Base-by-base conservation (phyloP, 1,140 invertebrate genomes). In the Sinella curviseta region DNA sequence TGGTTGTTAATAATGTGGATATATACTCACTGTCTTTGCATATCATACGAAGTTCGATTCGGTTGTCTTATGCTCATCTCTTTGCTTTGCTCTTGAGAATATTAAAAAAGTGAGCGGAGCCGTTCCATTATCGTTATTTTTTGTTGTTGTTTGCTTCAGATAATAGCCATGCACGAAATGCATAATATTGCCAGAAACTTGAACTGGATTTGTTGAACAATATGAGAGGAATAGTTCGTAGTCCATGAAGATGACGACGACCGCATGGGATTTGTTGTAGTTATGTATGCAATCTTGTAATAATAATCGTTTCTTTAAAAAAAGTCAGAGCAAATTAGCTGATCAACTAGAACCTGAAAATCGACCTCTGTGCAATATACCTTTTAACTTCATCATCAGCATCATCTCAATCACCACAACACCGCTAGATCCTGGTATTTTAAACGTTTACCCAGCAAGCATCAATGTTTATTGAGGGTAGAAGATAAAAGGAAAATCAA, bases 401-500 rank as follows among this genome's bases (percentile, higher is more conserved):
- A 48, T 48, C 17, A 48, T 17, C 39, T 48, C 39, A 48, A 48
- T 17, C 17, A 48, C 39, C 39, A 48, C 39, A 4, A 17, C 17
- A 17, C 17, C 3, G 57, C 57, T 60, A 26, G 4, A 60, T 60
- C 57, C 57, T 60, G 57, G 24, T 60, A 60, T 48, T 48, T 48
- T 48, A 60, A 26, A 26, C 57, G 24, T 60, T 60, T 60, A 60
- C 57, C 3, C 39, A 48, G 20, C 39, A 48, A 48, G 20, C 39
- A 48, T 12, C 8, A 48, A 48, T 48, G 39, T 48, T 48, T 48
- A 48, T 65, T 14, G 65, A 70, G 12, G 30, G 31, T 8, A 60
- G 55, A 60, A 60, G 55, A 60, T 60, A 24, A 60, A 60, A 26
- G 31, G 30, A 82, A 82, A 82, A 79, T 80, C 81, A 79, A 82